phyloP scores from a whole-genome alignment of 1,140 invertebrate species.

The Tetraneura akinire region DNA sequence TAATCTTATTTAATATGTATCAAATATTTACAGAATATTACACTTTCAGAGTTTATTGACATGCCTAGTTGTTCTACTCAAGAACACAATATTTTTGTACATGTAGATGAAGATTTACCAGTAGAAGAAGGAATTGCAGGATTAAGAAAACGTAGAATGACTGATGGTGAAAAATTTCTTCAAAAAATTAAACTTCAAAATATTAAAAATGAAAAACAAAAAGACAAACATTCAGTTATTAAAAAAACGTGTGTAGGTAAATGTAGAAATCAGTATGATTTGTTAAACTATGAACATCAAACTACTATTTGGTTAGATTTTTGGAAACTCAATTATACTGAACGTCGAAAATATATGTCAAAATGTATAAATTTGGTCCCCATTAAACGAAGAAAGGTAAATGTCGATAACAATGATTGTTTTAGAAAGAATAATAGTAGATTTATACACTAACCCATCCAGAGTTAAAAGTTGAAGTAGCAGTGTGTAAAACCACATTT shows the following conservation, averaged over 20 bases:
- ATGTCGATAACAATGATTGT: background rate
- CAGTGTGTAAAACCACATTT: background rate
- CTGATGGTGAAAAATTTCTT: background rate
- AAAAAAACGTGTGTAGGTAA: background rate
- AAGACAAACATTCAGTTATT: background rate
- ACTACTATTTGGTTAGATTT: background rate
- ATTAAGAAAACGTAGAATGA: background rate
- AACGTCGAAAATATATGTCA: background rate
- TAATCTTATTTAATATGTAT: background rate
- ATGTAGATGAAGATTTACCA: background rate
- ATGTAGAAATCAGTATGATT: background rate
- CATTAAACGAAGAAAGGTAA: background rate
- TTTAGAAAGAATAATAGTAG: slow-evolving; percentile 11
- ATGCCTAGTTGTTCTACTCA: background rate
- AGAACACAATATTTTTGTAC: background rate
- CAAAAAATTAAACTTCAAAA: background rate
- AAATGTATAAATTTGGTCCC: slow-evolving; percentile 9
- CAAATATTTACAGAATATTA: background rate
- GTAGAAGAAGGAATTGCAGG: no score
- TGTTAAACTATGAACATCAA: background rate
- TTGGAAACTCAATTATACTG: background rate
- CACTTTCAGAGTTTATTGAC: background rate
- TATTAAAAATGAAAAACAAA: background rate
- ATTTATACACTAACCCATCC: background rate
- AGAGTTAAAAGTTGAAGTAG: background rate